Conservation (phyloP, 2,113 vertebrate species). For the Gadus macrocephalus region DNA sequence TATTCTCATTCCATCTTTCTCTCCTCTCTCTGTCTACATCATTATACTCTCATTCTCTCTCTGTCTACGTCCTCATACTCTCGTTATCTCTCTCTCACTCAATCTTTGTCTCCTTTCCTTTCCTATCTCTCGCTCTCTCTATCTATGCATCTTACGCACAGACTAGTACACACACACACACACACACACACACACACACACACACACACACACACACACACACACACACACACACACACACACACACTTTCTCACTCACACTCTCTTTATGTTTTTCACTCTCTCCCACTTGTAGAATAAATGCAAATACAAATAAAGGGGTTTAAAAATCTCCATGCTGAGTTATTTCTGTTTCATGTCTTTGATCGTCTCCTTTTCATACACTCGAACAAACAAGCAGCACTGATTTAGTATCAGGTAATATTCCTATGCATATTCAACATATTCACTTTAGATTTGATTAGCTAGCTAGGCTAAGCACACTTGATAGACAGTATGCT, state of each 20-base stretch:
- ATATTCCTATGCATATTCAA: slow-evolving; percentile 22
- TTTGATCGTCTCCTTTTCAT: too few relatives aligned
- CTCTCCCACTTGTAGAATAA: slow-evolving; percentile 16
- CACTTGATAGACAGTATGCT: too few relatives aligned
- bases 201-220: not conserved
- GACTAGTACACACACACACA: not conserved
- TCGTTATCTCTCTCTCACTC: not conserved
- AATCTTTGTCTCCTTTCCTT: too few relatives aligned
- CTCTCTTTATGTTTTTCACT: not conserved
- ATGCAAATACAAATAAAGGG: too few relatives aligned
- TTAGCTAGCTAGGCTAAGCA: too few relatives aligned
- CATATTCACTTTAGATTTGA: slow-evolving; percentile 9
- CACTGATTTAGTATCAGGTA: slow-evolving; percentile 54
- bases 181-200: too few relatives aligned
- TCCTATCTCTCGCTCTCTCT: not conserved
- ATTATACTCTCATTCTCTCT: too few relatives aligned
- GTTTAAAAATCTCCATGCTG: too few relatives aligned
- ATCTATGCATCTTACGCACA: not conserved
- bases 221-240: slow-evolving; percentile 1
- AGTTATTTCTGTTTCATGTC: too few relatives aligned
- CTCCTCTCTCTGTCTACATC: too few relatives aligned
- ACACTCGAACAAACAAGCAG: slow-evolving; percentile 43
- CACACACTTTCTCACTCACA: not conserved
- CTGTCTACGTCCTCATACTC: too few relatives aligned
- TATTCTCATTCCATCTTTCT: not conserved